phyloP scores from a whole-genome alignment of 2,888 invertebrate genomes.

The Sinelater perroti region DNA sequence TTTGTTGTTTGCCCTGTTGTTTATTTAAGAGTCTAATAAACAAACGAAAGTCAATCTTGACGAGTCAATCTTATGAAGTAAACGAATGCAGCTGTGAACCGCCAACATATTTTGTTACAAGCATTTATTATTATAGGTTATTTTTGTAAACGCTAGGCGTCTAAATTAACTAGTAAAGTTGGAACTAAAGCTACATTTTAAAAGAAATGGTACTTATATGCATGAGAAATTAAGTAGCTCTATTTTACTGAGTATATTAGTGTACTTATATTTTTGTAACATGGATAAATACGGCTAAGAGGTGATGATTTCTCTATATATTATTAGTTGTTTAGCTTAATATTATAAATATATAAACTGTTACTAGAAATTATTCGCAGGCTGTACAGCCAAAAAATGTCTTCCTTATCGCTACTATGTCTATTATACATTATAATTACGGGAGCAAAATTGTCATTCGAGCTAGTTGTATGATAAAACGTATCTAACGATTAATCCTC shows the following conservation, averaged over 20 bases:
- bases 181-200: slow-evolving; percentile 12
- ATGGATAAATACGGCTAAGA: slow-evolving; percentile 36
- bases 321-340: slow-evolving; percentile 49
- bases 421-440: slow-evolving; percentile 50
- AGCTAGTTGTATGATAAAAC: slow-evolving; percentile 41
- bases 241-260: slow-evolving; percentile 38
- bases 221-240: slow-evolving; percentile 34
- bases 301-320: slow-evolving; percentile 35
- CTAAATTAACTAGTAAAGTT: slow-evolving; percentile 24
- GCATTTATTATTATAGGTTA: slow-evolving; percentile 17
- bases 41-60: slow-evolving; percentile 7
- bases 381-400: slow-evolving; percentile 58
- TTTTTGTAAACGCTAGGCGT: slow-evolving; percentile 27
- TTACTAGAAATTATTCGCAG: slow-evolving; percentile 56
- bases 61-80: slow-evolving; percentile 1
- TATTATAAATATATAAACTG: slow-evolving; percentile 44
- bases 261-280: slow-evolving; percentile 38
- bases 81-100: slow-evolving; percentile 14
- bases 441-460: slow-evolving; percentile 51
- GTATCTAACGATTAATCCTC: slow-evolving; percentile 26
- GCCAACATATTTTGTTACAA: slow-evolving; percentile 17
- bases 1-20: no score
- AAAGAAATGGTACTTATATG: slow-evolving; percentile 20
- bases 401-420: slow-evolving; percentile 54
- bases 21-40: no score